Base-by-base conservation (phyloP, 2,113 vertebrate species). In the rat (Rattus norvegicus) region DNA sequence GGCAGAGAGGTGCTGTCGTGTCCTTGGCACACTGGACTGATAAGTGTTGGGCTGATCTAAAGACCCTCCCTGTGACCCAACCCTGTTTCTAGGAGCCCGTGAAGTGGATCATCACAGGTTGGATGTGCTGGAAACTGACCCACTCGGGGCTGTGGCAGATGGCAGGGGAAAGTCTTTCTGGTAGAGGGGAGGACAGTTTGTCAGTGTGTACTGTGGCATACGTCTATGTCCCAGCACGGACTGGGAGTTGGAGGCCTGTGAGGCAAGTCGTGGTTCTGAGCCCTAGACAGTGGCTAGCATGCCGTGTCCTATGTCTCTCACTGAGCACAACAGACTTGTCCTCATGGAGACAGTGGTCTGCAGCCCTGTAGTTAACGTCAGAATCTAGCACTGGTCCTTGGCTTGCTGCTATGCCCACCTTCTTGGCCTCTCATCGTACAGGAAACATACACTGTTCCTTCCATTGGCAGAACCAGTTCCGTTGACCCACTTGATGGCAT, bases 1-100 rank as follows among this genome's bases (percentile, higher is more conserved):
- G 30, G 47, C 83, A 61, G 1, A n/a, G 11, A 61, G 0, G 4
- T 0, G 5, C 20, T 49, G 24, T 54, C 43, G 1, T 13, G 28
- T 56, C 24, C 0, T 30, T 54, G 39, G 73, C 3, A 10, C 26
- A 39, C 49, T 36, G 5, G 39, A 54, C 30, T 24, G 49, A 0
- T 17, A 43, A 56, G 36, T 12, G 36, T 69, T 43, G 2, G 33
- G 13, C 28, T n/a, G 9, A 84, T 26, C 56, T 30, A 17, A 33
- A 47, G 13, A 5, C 61, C 54, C 26, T 49, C 2, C 7, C 39
- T 49, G 22, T 70, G 49, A n/a, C 1, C 5, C 0, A 1, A n/a
- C 33, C 5, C 63, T 54, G 14, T 6, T 83, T 36, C 20, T 11
- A 22, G 33, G 14, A 59, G 26, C 69, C 28, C 72, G 9, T 9